Evolutionary conservation across 35 echinoderm and acorn worm species (phyloP).

Genomic region (Chiridota heheva): DNA sequence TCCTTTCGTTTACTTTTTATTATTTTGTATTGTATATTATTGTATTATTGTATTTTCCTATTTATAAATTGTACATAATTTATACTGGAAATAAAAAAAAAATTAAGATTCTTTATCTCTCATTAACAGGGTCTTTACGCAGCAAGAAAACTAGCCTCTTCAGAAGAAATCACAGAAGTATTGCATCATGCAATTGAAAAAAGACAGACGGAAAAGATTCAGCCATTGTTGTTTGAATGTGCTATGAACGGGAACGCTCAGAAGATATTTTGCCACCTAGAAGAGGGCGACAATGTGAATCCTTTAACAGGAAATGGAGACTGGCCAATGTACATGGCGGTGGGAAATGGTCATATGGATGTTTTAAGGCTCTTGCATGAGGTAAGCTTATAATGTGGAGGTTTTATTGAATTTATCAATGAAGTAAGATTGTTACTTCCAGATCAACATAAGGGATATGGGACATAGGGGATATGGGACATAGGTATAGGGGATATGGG

Average conservation of each 20-base stretch:
- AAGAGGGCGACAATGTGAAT: constrained; percentile 91
- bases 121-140: constrained; percentile 58
- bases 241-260: constrained; percentile 87
- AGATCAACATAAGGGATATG: background rate
- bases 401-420: background rate
- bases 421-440: background rate
- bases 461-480: no score
- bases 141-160: constrained; percentile 22
- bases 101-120: background rate
- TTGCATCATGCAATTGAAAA: constrained; percentile 53
- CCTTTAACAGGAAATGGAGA: constrained; percentile 85
- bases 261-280: constrained; percentile 65
- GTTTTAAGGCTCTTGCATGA: constrained; percentile 75
- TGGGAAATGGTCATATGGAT: constrained; percentile 76
- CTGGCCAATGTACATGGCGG: constrained; percentile 92
- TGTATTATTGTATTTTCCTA: no score
- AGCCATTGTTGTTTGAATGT: constrained; percentile 83
- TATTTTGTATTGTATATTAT: no score
- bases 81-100: no score
- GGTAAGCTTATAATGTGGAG: constrained; percentile 31
- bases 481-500: background rate
- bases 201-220: constrained; percentile 68
- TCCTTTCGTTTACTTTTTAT: no score
- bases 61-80: no score
- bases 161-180: constrained; percentile 50